A percentile compares a stretch with the other conserved stretches of the same genome.
phyloP scores from a whole-genome alignment of 2,888 invertebrate species.

The Phytoseiulus persimilis region DNA sequence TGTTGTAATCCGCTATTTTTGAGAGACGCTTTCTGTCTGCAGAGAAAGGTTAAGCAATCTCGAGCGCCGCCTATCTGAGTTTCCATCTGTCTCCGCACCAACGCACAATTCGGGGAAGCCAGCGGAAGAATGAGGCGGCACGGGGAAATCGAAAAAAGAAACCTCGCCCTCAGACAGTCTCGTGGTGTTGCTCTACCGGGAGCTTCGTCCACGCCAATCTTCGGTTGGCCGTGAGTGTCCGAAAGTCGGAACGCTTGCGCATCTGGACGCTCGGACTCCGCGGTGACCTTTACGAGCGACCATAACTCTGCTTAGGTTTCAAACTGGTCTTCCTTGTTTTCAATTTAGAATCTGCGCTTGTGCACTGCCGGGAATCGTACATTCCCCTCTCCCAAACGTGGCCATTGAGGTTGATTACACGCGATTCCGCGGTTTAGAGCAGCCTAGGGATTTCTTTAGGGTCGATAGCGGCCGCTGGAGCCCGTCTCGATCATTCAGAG shows the following conservation, averaged over 20 bases:
- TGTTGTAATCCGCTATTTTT: not conserved
- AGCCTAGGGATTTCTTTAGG: too few species aligned
- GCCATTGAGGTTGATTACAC: not conserved
- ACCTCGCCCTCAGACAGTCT: too few species aligned
- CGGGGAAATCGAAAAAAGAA: not conserved
- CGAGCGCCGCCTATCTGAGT: not conserved
- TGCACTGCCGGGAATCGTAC: not conserved
- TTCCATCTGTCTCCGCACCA: not conserved
- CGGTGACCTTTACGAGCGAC: not conserved
- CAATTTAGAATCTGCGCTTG: not conserved
- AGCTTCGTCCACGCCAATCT: too few species aligned
- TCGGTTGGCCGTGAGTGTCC: not conserved
- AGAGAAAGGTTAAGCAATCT: not conserved
- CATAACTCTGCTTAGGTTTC: not conserved
- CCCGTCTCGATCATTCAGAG: too few species aligned
- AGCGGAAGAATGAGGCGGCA: not conserved
- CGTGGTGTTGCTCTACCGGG: too few species aligned
- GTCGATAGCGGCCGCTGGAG: too few species aligned
- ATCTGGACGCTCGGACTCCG: not conserved
- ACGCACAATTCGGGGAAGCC: not conserved
- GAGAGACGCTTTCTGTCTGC: not conserved
- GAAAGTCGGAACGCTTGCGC: not conserved
- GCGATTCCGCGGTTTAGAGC: not conserved
- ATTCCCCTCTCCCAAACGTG: not conserved
- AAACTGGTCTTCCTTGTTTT: not conserved